A percentile compares a stretch with the other conserved stretches of the same genome.
Conservation (phyloP, 2,113 vertebrate genomes). For the Sphyrna mokarran region DNA sequence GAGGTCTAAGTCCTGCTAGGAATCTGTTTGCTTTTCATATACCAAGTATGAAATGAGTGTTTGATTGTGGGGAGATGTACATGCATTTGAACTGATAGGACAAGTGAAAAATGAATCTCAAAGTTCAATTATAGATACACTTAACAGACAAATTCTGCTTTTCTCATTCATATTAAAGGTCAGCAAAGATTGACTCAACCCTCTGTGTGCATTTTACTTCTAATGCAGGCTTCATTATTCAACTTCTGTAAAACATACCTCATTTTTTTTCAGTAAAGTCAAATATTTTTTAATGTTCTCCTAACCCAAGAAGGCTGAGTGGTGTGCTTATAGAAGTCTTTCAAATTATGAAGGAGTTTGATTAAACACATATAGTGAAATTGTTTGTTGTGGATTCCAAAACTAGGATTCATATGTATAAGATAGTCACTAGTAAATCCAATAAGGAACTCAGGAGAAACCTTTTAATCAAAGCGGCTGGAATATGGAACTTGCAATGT, state of each 20-base stretch:
- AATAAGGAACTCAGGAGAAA: neutral
- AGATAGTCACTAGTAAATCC: neutral
- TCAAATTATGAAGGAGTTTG: neutral
- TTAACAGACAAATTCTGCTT: slow-evolving; percentile 9
- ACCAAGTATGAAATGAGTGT: neutral
- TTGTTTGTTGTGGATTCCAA: neutral
- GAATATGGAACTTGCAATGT: neutral
- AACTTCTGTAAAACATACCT: neutral
- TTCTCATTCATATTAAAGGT: neutral
- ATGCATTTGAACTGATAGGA: neutral
- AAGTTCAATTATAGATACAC: neutral
- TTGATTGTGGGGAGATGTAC: neutral
- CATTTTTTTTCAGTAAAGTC: neutral
- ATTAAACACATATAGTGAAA: neutral
- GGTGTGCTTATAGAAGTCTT: neutral
- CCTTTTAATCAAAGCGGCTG: neutral
- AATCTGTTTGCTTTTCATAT: neutral
- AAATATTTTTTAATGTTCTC: neutral
- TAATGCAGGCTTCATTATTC: neutral
- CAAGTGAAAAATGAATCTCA: slow-evolving; percentile 1
- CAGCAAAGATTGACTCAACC: neutral
- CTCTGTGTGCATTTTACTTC: neutral
- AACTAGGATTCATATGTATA: neutral
- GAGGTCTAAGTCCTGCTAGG: neutral
- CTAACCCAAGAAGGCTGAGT: neutral